These are phyloP conservation scores for Diaphora mendica DNA, from an alignment of 2,888 invertebrate genomes.

Conservation along the genomic window DNA sequence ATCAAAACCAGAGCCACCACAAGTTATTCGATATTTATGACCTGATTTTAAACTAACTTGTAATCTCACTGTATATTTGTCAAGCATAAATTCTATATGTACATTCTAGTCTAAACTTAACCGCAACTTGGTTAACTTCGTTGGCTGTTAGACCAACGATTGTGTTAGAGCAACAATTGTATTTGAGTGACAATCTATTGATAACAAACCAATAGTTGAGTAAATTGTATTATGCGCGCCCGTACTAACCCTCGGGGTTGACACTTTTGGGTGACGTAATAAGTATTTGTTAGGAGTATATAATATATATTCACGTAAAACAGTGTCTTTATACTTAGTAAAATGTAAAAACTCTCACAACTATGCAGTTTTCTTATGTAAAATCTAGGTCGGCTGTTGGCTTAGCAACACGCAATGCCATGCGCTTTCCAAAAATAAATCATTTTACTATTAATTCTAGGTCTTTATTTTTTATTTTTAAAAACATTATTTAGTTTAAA, in stretches of 20 bases:
- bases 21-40: not conserved
- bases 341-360: too few relatives aligned
- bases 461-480: too few relatives aligned
- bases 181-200: not conserved
- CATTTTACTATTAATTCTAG: too few relatives aligned
- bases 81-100: not conserved
- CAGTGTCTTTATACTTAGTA: not conserved
- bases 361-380: too few relatives aligned
- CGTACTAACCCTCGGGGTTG: not conserved
- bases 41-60: not conserved
- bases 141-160: constrained; percentile 1
- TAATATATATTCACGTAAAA: not conserved
- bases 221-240: constrained; percentile 3
- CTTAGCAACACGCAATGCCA: too few relatives aligned
- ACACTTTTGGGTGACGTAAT: not conserved
- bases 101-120: not conserved
- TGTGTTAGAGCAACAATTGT: constrained; percentile 2
- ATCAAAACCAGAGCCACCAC: too few relatives aligned
- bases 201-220: constrained; percentile 12
- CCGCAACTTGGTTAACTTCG: constrained; percentile 5
- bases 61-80: not conserved
- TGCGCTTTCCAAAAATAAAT: too few relatives aligned
- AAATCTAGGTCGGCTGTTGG: too few relatives aligned
- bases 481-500: too few relatives aligned
- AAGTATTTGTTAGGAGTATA: not conserved